Base-by-base conservation (phyloP, 2,797 vertebrate species). In the Syndactyla subalaris region DNA sequence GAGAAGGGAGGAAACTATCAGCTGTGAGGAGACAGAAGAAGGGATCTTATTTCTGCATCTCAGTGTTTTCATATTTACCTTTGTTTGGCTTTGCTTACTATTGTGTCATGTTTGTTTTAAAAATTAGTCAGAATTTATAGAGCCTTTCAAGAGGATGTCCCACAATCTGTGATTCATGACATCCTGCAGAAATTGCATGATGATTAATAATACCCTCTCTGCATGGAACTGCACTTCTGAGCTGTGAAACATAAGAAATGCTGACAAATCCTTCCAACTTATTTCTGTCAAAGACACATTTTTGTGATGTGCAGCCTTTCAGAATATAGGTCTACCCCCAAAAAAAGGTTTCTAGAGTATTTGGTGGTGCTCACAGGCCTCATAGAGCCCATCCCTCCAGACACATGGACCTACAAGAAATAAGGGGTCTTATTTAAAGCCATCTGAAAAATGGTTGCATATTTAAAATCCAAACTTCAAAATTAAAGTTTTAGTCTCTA, bases 81-180 rank as follows among this genome's bases (percentile, higher is more conserved):
- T 83, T 63, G 45, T 81, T 80, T 79, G 76, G 67, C 82, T 57
- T 88, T 87, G 68, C 45, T 88, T 89, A 49, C 86, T 61, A 82
- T 92, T 93, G 90, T 86, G 49, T 71, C 32, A 30, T 76, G 82
- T 94, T 96, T 95, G 41, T 86, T 96, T 94, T 74, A 76, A 84
- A 95, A 95, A 65, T 75, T 52, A 96, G 72, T 96, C 88, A 84
- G 84, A 95, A 95, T 95, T 92, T 91, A 91, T 73, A 36, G 70
- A 92, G 62, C 72, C 67, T 94, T 89, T 88, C 77, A 83, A 67
- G 41, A 94, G 68, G 81, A 92, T 88, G 78, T 96, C 76, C 57
- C 43, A 1, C 61, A 94, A 86, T 71, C 29, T 81, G 68, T 96
- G 93, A 96, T 95, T 94, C 94, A 96, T 75, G 83, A 91, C 67